These are phyloP conservation scores for Phyto melanocephala DNA, from an alignment of 2,888 invertebrate species.

Conservation along the genomic window DNA sequence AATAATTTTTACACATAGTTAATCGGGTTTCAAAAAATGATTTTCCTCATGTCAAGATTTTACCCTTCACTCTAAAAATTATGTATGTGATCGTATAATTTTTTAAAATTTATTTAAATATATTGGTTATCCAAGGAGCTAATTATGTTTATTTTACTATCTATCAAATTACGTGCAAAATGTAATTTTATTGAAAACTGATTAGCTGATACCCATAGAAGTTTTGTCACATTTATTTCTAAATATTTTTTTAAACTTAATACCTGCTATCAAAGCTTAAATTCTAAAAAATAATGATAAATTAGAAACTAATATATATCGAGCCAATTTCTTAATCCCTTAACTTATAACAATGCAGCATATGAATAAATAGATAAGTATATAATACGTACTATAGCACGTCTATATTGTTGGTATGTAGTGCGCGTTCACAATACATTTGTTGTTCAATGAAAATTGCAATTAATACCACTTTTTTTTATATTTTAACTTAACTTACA, in stretches of 20 bases:
- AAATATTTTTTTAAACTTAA: constrained; percentile 24
- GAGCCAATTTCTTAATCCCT: constrained; percentile 43
- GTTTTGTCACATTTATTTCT: neutral
- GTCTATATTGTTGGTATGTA: neutral
- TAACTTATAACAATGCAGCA: neutral
- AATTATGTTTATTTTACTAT: neutral
- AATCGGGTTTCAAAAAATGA: too few relatives aligned
- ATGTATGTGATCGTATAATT: too few relatives aligned
- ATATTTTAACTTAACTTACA: neutral
- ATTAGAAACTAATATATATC: neutral
- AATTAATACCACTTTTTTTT: neutral
- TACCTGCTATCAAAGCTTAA: constrained; percentile 36
- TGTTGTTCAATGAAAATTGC: neutral
- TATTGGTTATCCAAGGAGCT: neutral
- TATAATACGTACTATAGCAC: neutral
- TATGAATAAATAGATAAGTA: neutral
- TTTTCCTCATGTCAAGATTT: too few relatives aligned
- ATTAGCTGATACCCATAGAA: constrained; percentile 11
- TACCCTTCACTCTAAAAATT: too few relatives aligned
- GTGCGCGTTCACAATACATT: too few relatives aligned
- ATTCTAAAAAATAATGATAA: neutral
- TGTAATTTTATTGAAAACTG: neutral
- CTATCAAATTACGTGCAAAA: neutral
- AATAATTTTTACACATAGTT: too few relatives aligned
- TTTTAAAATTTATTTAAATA: too few relatives aligned